Base-by-base conservation (phyloP, 2,888 invertebrate species). In the Camponotus fellah region DNA sequence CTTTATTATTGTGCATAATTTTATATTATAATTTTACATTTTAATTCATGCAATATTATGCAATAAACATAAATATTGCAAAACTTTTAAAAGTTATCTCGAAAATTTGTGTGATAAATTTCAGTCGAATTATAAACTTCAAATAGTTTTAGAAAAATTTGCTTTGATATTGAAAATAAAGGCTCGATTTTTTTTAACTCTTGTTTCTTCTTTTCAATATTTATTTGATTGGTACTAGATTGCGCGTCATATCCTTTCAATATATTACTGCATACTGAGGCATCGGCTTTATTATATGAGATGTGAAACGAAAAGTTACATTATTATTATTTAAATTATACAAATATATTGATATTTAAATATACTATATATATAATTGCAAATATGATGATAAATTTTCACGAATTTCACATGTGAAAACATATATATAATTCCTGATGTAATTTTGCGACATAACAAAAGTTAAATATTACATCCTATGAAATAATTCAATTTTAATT, bases 161-260 rank as follows among this genome's bases (percentile, higher is more conserved):
- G 12, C 66, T 66, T 66, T 26, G 12, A 76, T 76, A 66, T 66
- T 76, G 76, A 34, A 76, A 76, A 65, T 17, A 9, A 65, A 26
- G 17, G 40, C 40, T 77, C 26, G 40, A 66, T 40, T 76, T 76
- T 76, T 66, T 37, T 6, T 17, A 9, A 2, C 26, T 26, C 26
- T 65, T 14, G 12, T 76, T 66, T 9, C 14, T 26, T 40, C 14
- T 26, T 40, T 53, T 77, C 53, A 26, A 66, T 21, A 76, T 76
- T 65, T 65, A 17, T 68, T 40, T 68, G 17, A 66, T 12, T 2
- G 3, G 4, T 21, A 10, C 12, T 3, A 26, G 10, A 10, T 37
- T 53, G 66, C 17, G 14, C 6, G 53, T 8, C 4, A 26, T 49
- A 37, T 40, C 0, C 3, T 68, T 53, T n/a, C 53, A 32, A 26